Percentiles rank a stretch among this genome's conserved stretches.
phyloP scores from a whole-genome alignment of 2,797 vertebrate species.

The Catostomus latipinnis region DNA sequence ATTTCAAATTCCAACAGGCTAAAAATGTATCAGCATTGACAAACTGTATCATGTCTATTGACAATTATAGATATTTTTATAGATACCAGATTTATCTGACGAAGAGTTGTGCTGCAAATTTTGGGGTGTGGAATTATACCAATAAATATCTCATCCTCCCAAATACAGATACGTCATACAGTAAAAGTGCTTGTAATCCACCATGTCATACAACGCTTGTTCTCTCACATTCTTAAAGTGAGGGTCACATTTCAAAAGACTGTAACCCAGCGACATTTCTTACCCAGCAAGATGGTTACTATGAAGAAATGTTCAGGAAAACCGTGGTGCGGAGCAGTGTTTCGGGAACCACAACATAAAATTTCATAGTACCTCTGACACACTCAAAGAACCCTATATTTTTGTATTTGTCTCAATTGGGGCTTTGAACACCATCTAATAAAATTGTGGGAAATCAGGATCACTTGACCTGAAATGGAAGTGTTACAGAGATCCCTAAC shows the following conservation, averaged over 20 bases:
- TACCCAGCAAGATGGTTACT: neutral
- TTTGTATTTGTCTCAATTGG: conserved; percentile 24
- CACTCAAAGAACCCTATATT: conserved; percentile 17
- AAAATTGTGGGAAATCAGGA: conserved; percentile 26
- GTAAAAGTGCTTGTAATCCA: no score
- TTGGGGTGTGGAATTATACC: neutral
- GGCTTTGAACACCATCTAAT: conserved; percentile 25
- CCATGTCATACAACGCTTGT: no score
- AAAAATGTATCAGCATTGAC: neutral
- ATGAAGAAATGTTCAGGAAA: conserved; percentile 4
- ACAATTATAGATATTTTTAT: neutral
- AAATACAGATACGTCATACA: no score
- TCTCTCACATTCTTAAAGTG: no score
- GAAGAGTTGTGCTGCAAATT: neutral
- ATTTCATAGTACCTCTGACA: conserved; percentile 14
- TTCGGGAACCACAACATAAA: conserved; percentile 4
- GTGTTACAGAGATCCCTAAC: conserved; percentile 23
- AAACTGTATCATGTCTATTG: neutral
- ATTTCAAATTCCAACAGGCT: neutral
- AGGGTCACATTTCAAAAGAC: neutral
- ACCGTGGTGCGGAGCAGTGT: conserved; percentile 9
- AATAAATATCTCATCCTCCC: no score
- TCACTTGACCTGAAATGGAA: conserved; percentile 36
- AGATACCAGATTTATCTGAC: neutral
- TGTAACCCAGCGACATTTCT: neutral